Evolutionary conservation across 2,888 invertebrate species (phyloP), one percentile per base, ranked within the genome.

Genomic region (Stenoptilia bipunctidactyla): DNA sequence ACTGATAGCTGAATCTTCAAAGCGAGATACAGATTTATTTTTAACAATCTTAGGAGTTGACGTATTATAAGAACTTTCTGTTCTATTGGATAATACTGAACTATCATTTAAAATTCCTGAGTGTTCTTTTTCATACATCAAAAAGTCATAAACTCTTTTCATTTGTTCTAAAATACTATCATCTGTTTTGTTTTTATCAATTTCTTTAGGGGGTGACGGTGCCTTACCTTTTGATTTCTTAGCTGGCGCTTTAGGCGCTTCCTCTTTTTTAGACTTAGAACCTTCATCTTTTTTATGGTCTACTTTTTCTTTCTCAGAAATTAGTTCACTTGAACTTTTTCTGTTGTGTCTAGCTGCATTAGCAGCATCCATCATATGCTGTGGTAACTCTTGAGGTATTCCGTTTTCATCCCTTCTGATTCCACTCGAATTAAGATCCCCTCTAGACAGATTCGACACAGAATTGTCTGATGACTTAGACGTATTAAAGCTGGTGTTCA

Each of bases 181-280:
- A 45, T 82, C 79, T 9, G 75, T 82, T 64, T 77, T 82, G 46
- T 84, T 84, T 46, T 67, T 83, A 15, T 83, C 82, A 1, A 51
- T 45, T 38, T 85, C 85, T 4, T 12, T 12, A n/a, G 91, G 91
- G 1, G 90, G 91, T 0, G 88, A 87, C 1, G 92, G 92, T 1
- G 92, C 91, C 72, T 91, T 91, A 0, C 91, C 88, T 65, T 92
- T 92, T 34, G 83, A 86, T 60, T 88, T 90, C 52, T 88, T 90
- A 1, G 68, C 56, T 3, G 71, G 62, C 8, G 20, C 20, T 56
- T 85, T 80, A 1, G 52, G 58, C 34, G 46, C 56, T 47, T 52
- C 62, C 15, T 50, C 50, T 20, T 49, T 50, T 33, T 49, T 50
- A 25, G 56, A 52, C 43, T 82, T 84, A 2, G 52, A 59, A 37